Base-by-base conservation (phyloP, 2,113 vertebrate species). In the Cygnus atratus region DNA sequence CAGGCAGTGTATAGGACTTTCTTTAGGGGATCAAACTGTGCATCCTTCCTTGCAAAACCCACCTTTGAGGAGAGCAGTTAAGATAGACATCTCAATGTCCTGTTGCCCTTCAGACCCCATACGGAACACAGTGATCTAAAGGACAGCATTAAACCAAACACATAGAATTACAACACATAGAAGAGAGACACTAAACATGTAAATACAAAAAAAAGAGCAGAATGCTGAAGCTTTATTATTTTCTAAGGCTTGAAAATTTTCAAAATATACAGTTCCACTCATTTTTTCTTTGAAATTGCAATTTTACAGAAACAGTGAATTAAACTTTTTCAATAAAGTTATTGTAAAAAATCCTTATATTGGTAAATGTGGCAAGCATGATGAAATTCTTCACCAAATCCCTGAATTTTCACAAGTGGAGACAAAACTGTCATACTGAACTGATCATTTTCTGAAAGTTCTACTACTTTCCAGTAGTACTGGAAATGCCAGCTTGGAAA, bases 51-150 rank as follows among this genome's bases (percentile, higher is more conserved):
- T 55, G 44, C 15, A 28, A 55, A 76, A 86, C 97, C 63, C 98
- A 99, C 99, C 99, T 99, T 99, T 99, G 72, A 99, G 97, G 78
- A 99, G 97, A n/a, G 99, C 99, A 3, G 99, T 99, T 35, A 99
- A 97, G 95, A 99, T 99, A 35, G 99, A 98, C 99, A 99, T 99
- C 97, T 99, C 99, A 39, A 99, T 99, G 84, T 99, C 99, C 39
- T 99, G 99, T 58, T 99, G 99, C 37, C 99, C 99, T 81, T 99
- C 99, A 2, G 99, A 98, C 9, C 99, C 99, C 99, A 99, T 99
- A 87, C 99, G 98, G 95, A 99, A 99, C 75, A 99, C 99, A 1
- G 99, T 99, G 89, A 99, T 99, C 99, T 99, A 62, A 78, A 92
- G 79, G 24, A 88, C 9, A 95, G 21, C 88, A 72, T 35, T 57